Base-by-base conservation (phyloP, 2,113 vertebrate species). In the Callocephalon fimbriatum region DNA sequence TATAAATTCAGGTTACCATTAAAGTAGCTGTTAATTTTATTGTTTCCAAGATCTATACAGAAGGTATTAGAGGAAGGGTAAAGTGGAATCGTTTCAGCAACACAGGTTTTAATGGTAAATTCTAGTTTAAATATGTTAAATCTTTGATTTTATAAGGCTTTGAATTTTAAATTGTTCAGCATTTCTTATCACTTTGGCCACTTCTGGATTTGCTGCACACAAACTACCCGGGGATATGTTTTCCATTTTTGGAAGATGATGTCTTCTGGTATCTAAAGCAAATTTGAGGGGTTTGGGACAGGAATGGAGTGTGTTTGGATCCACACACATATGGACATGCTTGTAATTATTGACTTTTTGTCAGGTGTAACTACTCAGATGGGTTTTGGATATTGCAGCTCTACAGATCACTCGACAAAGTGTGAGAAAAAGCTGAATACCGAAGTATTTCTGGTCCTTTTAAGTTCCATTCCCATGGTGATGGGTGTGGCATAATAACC, bases 401-500 rank as follows among this genome's bases (percentile, higher is more conserved):
- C 86, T 73, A 71, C 61, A 76, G 50, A 78, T 93, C 47, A 38
- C 42, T 19, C 51, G 56, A 31, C 14, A 54, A 81, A 12, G 26
- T 70, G 63, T 80, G 66, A 77, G 95, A 71, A 86, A 88, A 95
- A 84, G 70, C 70, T 90, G 81, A 94, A 65, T 17, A 75, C 65
- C 48, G 45, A 75, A 91, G 47, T 81, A 56, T 93, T 96, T 94
- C 70, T 92, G 70, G 53, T 48, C 29, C 76, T 87, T 93, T 48
- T 38, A 85, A 90, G 25, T 90, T 44, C 16, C 48, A 51, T 95
- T 97, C 91, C 81, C 85, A 61, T 95, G 86, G 65, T 54, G 63
- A 87, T 90, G 86, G 95, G 96, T 86, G 94, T 97, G 97, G 94
- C 56, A 72, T 71, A 94, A 81, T 85, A 97, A 96, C 82, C 85